A percentile compares a stretch with the other conserved stretches of the same genome.
Conservation (phyloP, 2,113 vertebrate genomes). For the Rhinoptilus africanus region DNA sequence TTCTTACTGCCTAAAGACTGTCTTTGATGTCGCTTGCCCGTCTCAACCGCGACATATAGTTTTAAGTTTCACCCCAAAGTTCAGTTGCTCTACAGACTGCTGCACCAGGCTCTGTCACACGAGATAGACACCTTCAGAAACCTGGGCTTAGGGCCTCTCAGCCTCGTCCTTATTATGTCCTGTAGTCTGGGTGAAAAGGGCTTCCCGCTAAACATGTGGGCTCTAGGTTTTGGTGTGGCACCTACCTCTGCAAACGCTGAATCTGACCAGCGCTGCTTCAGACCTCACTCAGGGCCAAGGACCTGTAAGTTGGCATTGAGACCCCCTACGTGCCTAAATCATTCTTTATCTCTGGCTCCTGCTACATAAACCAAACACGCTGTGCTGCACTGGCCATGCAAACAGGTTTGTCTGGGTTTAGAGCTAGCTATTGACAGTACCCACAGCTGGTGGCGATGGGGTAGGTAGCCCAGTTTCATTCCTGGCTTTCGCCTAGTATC, state of each 20-base stretch:
- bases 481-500: neutral
- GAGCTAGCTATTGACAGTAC: neutral
- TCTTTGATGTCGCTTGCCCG: too few relatives aligned
- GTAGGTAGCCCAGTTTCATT: neutral
- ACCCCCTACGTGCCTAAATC: neutral
- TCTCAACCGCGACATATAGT: too few relatives aligned
- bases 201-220: neutral
- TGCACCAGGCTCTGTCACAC: neutral
- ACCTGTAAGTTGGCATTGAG: neutral
- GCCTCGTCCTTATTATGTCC: neutral
- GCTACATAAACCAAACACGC: neutral
- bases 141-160: neutral
- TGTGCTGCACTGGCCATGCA: neutral
- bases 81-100: neutral
- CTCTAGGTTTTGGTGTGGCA: neutral
- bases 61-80: neutral
- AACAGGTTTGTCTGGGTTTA: neutral
- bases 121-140: neutral
- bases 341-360: neutral
- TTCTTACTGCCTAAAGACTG: too few relatives aligned
- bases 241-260: neutral
- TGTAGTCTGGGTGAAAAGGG: neutral
- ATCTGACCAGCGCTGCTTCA: neutral
- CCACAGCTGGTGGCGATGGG: neutral
- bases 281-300: neutral